phyloP scores from a whole-genome alignment of 2,113 vertebrate species.

The Zosterops borbonicus region DNA sequence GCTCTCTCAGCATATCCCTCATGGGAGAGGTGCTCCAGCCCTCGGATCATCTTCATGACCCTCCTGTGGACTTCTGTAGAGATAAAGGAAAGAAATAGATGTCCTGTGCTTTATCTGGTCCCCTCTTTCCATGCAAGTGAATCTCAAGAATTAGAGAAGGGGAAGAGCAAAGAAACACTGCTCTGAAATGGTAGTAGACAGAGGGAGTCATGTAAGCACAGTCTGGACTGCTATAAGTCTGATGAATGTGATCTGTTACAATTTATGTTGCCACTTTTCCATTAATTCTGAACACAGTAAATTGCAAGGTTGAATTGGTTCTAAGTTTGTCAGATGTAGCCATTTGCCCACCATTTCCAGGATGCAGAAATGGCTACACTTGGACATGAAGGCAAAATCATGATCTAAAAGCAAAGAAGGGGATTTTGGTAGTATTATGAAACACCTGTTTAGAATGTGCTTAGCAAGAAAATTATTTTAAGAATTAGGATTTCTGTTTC shows the following conservation, averaged over 20 bases:
- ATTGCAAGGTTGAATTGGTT: not conserved
- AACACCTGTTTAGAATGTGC: not conserved
- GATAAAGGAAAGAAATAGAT: not conserved
- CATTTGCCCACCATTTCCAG: not conserved
- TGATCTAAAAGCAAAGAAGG: not conserved
- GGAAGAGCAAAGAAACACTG: not conserved
- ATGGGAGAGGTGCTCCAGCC: not conserved
- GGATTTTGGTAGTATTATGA: not conserved
- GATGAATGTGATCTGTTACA: not conserved
- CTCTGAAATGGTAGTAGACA: not conserved
- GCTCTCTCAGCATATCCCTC: not conserved
- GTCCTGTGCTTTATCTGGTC: not conserved
- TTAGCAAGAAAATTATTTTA: not conserved
- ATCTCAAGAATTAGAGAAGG: not conserved
- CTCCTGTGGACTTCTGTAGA: not conserved
- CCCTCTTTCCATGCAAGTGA: not conserved
- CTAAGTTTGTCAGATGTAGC: not conserved
- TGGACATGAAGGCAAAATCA: not conserved
- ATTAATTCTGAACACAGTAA: not conserved
- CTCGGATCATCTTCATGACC: not conserved
- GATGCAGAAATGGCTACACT: not conserved
- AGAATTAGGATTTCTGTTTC: not conserved
- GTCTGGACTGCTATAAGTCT: not conserved
- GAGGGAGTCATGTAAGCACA: not conserved
- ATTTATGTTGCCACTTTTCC: fast-evolving